Conservation (phyloP, 2,113 vertebrate species). For the Oreotrochilus melanogaster region DNA sequence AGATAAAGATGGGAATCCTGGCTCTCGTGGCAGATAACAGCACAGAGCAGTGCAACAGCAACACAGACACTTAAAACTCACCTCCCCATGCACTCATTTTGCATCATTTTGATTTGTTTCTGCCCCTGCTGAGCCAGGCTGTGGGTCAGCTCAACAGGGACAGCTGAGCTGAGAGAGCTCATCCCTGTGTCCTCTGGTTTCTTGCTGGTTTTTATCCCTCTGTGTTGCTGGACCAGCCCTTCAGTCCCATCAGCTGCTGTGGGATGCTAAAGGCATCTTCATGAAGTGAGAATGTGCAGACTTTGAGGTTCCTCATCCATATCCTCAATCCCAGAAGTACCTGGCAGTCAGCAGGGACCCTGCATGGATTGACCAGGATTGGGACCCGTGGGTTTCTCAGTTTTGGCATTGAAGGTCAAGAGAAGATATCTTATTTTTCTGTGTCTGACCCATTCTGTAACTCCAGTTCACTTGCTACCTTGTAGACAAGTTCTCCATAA, state of each 20-base stretch:
- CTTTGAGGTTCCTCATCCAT: background rate
- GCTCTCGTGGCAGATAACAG: conserved; percentile 51
- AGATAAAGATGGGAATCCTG: conserved; percentile 62
- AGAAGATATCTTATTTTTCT: background rate
- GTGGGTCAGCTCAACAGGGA: background rate
- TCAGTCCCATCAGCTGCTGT: background rate
- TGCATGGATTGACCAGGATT: no score
- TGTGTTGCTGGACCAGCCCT: background rate
- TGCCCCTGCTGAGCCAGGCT: background rate
- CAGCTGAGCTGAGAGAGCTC: background rate
- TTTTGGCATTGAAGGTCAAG: background rate
- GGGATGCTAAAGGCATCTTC: background rate
- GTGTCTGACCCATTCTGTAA: background rate
- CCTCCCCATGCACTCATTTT: background rate
- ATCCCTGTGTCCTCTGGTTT: rapidly evolving
- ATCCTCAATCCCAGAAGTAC: no score
- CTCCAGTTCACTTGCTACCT: background rate
- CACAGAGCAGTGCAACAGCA: background rate
- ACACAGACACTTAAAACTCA: background rate
- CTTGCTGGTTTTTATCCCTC: background rate
- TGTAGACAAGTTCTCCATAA: background rate
- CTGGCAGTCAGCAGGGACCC: background rate
- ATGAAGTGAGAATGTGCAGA: rapidly evolving
- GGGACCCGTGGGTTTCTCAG: background rate
- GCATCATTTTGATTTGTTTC: background rate